phyloP scores from a whole-genome alignment of 2,113 vertebrate genomes.

The pig (Sus scrofa) region DNA sequence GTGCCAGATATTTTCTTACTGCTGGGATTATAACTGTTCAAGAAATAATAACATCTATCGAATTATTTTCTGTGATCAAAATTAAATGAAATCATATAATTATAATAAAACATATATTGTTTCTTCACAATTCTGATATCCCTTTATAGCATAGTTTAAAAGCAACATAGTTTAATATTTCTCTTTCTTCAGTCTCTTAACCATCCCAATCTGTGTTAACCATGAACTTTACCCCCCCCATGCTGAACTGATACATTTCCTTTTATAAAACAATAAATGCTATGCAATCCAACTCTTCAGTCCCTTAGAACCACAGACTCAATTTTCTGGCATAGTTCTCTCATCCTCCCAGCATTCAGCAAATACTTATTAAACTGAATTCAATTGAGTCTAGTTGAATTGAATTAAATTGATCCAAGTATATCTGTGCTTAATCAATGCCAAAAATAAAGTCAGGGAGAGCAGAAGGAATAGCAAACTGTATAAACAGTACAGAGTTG shows the following conservation, averaged over 20 bases:
- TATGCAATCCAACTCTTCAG: not conserved
- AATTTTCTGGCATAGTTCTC: not conserved
- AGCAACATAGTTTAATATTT: not conserved
- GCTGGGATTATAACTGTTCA: not conserved
- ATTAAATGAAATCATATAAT: not conserved
- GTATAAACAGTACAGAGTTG: conserved; percentile 41
- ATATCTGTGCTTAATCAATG: not conserved
- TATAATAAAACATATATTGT: not conserved
- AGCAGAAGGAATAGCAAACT: not conserved
- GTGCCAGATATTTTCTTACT: not conserved
- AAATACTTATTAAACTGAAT: conserved; percentile 29
- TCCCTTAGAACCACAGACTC: not conserved
- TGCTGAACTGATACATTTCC: not conserved
- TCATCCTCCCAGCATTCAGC: not conserved
- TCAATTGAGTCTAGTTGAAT: not conserved
- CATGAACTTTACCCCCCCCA: not conserved
- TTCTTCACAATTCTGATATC: not conserved
- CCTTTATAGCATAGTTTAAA: not conserved
- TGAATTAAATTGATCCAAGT: not conserved
- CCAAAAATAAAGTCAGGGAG: conserved; percentile 36
- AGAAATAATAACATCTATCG: not conserved
- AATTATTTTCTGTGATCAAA: conserved; percentile 37
- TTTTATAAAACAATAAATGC: conserved; percentile 34
- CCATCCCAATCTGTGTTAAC: not conserved
- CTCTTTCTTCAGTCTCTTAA: not conserved